Base-by-base conservation (phyloP, 1,140 invertebrate genomes). In the Habropoda laboriosa region DNA sequence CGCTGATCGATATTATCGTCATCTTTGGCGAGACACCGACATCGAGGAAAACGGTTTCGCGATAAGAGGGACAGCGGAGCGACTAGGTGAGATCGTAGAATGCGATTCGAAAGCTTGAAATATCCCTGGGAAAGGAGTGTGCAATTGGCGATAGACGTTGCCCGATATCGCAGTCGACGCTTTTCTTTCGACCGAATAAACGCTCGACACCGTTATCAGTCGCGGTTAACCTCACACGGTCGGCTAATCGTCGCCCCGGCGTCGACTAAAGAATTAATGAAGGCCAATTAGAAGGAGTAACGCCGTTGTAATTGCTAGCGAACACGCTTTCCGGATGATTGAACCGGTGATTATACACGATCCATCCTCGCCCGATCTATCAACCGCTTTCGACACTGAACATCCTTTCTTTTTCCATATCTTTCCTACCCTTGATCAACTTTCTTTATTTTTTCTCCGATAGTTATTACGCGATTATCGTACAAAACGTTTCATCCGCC, bases 231-330 rank as follows among this genome's bases (percentile, higher is more conserved):
- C 87, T 85, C 81, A 51, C 81, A 49, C 83, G 87, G n/a, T n/a
- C 87, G 76, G 72, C 86, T 89, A 90, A 89, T 87, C 85, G 87
- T 86, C 82, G 58, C 42, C 47, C 58, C 27, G 24, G 12, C 83
- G 83, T 74, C 80, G 81, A 85, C 83, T 83, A 89, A 86, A 89
- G 87, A 88, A 89, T 90, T 88, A 91, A 92, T 83, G 86, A 87
- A 84, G 74, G 83, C 83, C 88, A 88, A 92, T 91, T 91, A 88
- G 82, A 81, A 80, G 80, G 74, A 81, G 83, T 83, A 80, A 83
- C 80, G 79, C 68, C 61, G 83, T 79, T 75, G 80, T 87, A 88
- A 88, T 89, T 87, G 86, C 81, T 79, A 47, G 67, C 67, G 68
- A 57, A 72, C 80, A 82, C 61, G 75, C 80, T 78, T 68, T 79